phyloP scores from a whole-genome alignment of 2,113 vertebrate genomes.

The Petrocephalus zakoni region DNA sequence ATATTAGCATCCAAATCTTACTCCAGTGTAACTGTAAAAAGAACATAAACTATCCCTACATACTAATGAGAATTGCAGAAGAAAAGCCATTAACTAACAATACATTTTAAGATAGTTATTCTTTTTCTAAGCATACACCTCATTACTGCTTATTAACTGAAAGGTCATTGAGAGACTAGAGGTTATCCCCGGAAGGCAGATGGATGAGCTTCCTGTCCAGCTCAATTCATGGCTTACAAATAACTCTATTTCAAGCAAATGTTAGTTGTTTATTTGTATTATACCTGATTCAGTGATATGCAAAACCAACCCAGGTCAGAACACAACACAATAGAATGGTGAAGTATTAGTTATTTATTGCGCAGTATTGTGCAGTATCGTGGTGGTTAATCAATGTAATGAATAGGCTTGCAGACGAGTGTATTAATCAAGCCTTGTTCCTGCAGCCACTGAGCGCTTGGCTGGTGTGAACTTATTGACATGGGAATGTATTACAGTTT shows the following conservation, averaged over 20 bases:
- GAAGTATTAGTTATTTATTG: background rate
- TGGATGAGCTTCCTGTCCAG: background rate
- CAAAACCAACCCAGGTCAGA: background rate
- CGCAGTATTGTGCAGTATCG: background rate
- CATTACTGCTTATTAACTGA: background rate
- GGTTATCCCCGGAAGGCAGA: background rate
- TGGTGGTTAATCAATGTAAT: slow-evolving; percentile 16
- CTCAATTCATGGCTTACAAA: background rate
- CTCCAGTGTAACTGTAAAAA: background rate
- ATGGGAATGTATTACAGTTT: background rate
- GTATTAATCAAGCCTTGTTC: slow-evolving; percentile 7
- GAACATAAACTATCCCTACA: background rate
- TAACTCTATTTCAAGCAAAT: background rate
- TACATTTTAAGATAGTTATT: background rate
- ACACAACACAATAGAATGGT: background rate
- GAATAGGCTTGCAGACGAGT: background rate
- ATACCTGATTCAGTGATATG: background rate
- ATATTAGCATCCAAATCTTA: background rate
- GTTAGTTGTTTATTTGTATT: background rate
- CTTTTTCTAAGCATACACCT: background rate
- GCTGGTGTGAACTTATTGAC: slow-evolving; percentile 14
- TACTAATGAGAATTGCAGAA: background rate
- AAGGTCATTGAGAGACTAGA: background rate
- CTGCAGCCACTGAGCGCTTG: background rate
- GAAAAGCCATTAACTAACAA: background rate